Evolutionary conservation across 2,888 invertebrate genomes (phyloP), one percentile per base, ranked within the genome.

Genomic region (Conchocele bisecta): DNA sequence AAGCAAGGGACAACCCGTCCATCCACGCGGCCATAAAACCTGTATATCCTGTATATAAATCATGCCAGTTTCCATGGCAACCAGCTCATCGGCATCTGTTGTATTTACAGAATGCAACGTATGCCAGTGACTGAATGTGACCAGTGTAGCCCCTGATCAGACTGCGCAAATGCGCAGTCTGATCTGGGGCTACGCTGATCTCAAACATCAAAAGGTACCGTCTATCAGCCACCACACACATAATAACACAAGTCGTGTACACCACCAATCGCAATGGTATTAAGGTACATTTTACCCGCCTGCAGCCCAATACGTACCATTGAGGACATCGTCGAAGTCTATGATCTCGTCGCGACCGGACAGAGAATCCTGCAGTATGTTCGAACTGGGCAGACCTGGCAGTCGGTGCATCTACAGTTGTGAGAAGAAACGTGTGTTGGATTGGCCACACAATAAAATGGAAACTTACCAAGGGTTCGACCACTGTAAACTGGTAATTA

Each of bases 361-460:
- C 37, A 92, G 82, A 20, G 89, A 89, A 75, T 92, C 89, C 33
- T 87, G 60, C 89, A 92, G 88, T 3, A 91, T 51, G 64, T 91
- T 88, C 24, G 91, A 91, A 59, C 90, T 90, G 29, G 84, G 83
- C 60, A 92, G 75, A 60, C 91, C 89, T 6, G 91, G 91, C 41
- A 92, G 83, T 57, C 91, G 41, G 61, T 81, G 75, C 72, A 88
- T 79, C 90, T 90, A 58, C 17, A 74, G 61, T 11, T 35, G n/a
- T 35, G n/a, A n/a, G n/a, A n/a, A n/a, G n/a, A n/a, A n/a, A n/a
- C n/a, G n/a, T n/a, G n/a, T n/a, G n/a, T n/a, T n/a, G n/a, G n/a
- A n/a, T n/a, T n/a, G n/a, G n/a, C n/a, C n/a, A n/a, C n/a, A n/a
- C n/a, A n/a, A n/a, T n/a, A n/a, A n/a, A n/a, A n/a, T n/a, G n/a